Percentiles rank a stretch among this genome's conserved stretches.
These are phyloP conservation scores for Brachionus plicatilis DNA, from an alignment of 1,140 invertebrate species.

Conservation along the genomic window DNA sequence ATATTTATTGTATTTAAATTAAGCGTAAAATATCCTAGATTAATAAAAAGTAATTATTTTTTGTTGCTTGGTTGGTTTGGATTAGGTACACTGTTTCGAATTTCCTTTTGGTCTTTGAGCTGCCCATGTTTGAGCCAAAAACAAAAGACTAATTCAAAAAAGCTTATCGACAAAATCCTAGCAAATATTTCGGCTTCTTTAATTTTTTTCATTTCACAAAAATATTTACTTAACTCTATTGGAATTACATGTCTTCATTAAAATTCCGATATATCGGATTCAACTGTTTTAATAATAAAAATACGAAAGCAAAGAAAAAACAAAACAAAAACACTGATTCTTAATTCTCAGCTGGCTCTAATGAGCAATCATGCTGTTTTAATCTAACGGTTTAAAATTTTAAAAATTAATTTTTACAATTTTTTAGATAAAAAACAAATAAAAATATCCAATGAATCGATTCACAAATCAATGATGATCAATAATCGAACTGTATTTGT, in stretches of 20 bases:
- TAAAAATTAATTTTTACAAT: neutral
- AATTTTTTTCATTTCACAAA: neutral
- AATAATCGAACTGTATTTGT: neutral
- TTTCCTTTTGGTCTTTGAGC: neutral
- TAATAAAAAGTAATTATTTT: neutral
- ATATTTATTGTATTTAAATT: conserved; percentile 9
- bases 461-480: neutral
- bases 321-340: neutral
- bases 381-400: neutral
- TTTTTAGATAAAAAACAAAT: neutral
- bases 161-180: neutral
- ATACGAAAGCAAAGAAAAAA: neutral
- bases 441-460: neutral
- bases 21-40: conserved; percentile 17
- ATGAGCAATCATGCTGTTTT: conserved; percentile 14
- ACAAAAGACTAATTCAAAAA: neutral
- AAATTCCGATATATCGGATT: neutral
- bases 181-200: conserved; percentile 14
- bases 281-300: neutral
- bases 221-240: neutral
- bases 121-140: neutral
- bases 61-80: neutral
- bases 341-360: neutral
- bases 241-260: neutral
- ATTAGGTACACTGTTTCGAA: neutral